Evolutionary conservation across 2,113 vertebrate species (phyloP), one percentile per base, ranked within the genome.

Genomic region (Odobenus rosmarus): DNA sequence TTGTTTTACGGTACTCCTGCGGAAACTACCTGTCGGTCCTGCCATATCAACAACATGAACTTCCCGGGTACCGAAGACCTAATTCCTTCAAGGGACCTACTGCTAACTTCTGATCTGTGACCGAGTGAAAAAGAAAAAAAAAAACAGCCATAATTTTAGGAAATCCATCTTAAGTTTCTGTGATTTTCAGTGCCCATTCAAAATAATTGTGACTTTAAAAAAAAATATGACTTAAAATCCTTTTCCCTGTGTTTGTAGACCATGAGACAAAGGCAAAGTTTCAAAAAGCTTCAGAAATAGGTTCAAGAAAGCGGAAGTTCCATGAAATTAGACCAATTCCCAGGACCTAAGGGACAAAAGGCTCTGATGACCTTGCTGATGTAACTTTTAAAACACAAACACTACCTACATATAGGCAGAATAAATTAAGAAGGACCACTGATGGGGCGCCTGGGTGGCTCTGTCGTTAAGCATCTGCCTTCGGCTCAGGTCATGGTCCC

Each of bases 151-250:
- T 31, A 42, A 74, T 92, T 93, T 96, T 67, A 72, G 80, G 33
- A 96, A 97, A 92, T 89, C 72, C 77, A 96, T 2, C 55, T 69
- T 80, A 92, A 87, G 16, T 85, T 88, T 88, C 64, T 57, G 11
- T 91, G 36, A 81, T 91, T 88, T 83, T 84, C 8, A 61, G 36
- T n/a, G 14, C 16, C 85, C 9, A 49, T 72, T 89, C 77, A 93
- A 95, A 93, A 79, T 72, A 93, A 94, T 3, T 16, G 26, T 92
- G 23, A 91, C 51, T 83, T 88, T 89, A 49, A 91, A 94, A 93
- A 90, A 77, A 90, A 95, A 2, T 26, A 31, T 90, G 24, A 88
- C 64, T 74, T 88, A 74, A 92, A 72, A 86, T 95, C 26, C 15
- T 69, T 49, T 86, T 15, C 46, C 49, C 42, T 87, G 57, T 62